phyloP scores from a whole-genome alignment of 2,113 vertebrate genomes.

The Rostratula benghalensis region DNA sequence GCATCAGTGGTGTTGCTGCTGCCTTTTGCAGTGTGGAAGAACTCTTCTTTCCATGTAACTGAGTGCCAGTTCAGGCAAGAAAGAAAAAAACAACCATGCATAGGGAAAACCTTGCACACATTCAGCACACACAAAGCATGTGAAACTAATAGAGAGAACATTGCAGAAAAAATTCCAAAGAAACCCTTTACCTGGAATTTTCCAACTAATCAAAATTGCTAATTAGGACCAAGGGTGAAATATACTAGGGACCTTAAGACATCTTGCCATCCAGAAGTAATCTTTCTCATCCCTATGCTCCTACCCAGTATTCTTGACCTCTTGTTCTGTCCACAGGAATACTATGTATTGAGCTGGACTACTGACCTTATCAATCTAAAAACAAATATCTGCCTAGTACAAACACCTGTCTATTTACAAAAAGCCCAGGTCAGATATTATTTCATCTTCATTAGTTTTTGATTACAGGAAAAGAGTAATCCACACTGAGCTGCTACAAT shows the following conservation, averaged over 20 bases:
- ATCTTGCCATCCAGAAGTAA: background rate
- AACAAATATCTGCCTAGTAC: background rate
- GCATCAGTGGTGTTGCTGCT: background rate
- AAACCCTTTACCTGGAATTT: background rate
- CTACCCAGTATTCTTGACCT: background rate
- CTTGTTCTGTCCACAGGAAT: background rate
- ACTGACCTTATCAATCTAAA: background rate
- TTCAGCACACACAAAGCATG: background rate
- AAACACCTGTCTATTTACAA: rapidly evolving
- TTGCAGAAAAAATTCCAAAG: background rate
- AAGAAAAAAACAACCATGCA: background rate
- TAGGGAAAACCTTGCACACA: background rate
- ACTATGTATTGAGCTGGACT: background rate
- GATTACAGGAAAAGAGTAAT: background rate
- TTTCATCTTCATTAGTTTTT: background rate
- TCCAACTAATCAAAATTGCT: background rate
- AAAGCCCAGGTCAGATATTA: background rate
- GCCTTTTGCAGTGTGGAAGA: background rate
- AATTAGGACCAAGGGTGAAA: background rate
- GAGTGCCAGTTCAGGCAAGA: background rate
- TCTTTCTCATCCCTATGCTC: background rate
- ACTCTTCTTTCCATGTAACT: rapidly evolving
- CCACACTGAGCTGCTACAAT: background rate
- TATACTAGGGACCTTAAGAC: background rate
- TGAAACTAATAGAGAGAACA: background rate